Conservation (phyloP, 1,140 invertebrate species). For the Hyphantria cunea region DNA sequence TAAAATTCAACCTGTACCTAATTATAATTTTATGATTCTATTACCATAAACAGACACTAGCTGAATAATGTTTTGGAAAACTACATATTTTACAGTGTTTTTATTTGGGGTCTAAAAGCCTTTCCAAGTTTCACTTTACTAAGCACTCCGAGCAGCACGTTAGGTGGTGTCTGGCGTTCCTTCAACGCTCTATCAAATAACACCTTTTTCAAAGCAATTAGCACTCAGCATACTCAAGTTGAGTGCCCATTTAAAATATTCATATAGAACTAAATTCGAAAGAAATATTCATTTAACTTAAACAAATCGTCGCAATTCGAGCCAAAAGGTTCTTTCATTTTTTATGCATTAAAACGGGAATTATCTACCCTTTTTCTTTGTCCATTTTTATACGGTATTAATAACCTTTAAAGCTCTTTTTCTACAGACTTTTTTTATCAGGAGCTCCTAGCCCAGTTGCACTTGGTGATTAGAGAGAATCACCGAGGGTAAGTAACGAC, state of each 20-base stretch:
- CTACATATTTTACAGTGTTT: constrained; percentile 3
- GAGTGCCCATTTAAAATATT: not conserved
- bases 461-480: too few species aligned
- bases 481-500: too few species aligned
- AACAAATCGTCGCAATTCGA: constrained; percentile 7
- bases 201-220: not conserved
- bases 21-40: too few species aligned
- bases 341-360: constrained; percentile 16
- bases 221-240: not conserved
- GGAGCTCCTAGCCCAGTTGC: too few species aligned
- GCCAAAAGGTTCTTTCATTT: constrained; percentile 19
- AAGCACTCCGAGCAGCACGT: constrained; percentile 2
- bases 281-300: constrained; percentile 14
- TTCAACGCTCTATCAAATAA: not conserved
- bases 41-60: too few species aligned
- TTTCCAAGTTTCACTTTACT: constrained; percentile 16
- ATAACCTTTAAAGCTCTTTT: not conserved
- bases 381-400: not conserved
- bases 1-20: too few species aligned
- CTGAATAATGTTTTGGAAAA: too few species aligned
- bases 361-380: not conserved
- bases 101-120: constrained; percentile 23
- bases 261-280: not conserved
- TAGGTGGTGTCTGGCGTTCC: not conserved
- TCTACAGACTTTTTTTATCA: too few species aligned